Evolutionary conservation across 2,113 vertebrate species (phyloP).

Genomic region (Athene cunicularia): DNA sequence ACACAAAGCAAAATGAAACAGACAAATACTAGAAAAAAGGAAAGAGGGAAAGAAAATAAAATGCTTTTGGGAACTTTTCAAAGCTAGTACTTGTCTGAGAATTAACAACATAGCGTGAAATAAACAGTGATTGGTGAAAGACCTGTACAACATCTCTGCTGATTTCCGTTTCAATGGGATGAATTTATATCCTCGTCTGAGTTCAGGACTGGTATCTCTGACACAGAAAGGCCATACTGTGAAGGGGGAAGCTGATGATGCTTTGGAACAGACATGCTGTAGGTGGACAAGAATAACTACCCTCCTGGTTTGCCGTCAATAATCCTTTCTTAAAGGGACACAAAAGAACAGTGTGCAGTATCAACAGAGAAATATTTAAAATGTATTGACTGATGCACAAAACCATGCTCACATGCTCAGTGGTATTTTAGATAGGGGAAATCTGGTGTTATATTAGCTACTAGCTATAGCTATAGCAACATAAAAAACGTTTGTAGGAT

Average conservation of each 20-base stretch:
- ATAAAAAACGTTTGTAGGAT: background rate
- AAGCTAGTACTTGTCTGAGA: background rate
- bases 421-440: background rate
- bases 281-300: background rate
- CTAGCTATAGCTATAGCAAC: background rate
- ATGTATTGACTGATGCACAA: background rate
- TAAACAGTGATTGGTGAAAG: background rate
- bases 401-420: background rate
- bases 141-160: background rate
- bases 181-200: background rate
- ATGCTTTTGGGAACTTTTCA: background rate
- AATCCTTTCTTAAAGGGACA: background rate
- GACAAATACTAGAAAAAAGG: background rate
- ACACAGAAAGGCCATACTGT: background rate
- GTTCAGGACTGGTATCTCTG: background rate
- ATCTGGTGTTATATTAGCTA: background rate
- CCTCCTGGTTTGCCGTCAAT: background rate
- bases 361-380: background rate
- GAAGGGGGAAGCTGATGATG: background rate
- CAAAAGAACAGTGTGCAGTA: background rate
- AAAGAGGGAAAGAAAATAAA: background rate
- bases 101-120: background rate
- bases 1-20: background rate
- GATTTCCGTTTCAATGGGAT: background rate
- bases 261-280: background rate